phyloP scores from a whole-genome alignment of 2,113 vertebrate genomes.

The Pelusios castaneus region DNA sequence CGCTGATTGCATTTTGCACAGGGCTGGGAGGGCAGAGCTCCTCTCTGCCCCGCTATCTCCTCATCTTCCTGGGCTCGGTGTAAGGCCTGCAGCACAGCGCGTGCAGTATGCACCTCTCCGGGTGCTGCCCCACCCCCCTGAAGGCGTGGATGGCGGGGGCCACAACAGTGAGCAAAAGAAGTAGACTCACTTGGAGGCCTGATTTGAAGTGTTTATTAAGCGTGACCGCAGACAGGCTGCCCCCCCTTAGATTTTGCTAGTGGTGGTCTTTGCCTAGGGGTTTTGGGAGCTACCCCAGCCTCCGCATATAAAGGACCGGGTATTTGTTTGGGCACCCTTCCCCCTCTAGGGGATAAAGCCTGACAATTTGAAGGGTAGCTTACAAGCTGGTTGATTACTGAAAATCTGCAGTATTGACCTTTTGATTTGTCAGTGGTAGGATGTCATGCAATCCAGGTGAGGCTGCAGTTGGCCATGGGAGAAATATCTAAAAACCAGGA shows the following conservation, averaged over 20 bases:
- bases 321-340: too few relatives aligned
- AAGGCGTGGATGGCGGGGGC: neutral
- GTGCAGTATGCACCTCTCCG: neutral
- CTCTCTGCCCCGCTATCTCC: neutral
- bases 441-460: neutral
- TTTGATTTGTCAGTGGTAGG: neutral
- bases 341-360: too few relatives aligned
- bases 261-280: too few relatives aligned
- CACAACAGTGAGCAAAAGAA: neutral
- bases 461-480: neutral
- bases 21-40: neutral
- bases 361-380: neutral
- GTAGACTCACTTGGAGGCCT: neutral
- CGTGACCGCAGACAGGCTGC: too few relatives aligned
- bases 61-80: fast-evolving
- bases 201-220: neutral
- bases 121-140: neutral
- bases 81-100: fast-evolving
- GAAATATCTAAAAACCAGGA: neutral
- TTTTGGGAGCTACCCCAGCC: too few relatives aligned
- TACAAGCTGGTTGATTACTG: neutral
- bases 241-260: too few relatives aligned
- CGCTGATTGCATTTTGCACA: fast-evolving
- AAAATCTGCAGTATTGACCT: neutral
- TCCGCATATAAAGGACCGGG: too few relatives aligned